Conservation (phyloP, 2,797 vertebrate species). For the Xenopus petersii region DNA sequence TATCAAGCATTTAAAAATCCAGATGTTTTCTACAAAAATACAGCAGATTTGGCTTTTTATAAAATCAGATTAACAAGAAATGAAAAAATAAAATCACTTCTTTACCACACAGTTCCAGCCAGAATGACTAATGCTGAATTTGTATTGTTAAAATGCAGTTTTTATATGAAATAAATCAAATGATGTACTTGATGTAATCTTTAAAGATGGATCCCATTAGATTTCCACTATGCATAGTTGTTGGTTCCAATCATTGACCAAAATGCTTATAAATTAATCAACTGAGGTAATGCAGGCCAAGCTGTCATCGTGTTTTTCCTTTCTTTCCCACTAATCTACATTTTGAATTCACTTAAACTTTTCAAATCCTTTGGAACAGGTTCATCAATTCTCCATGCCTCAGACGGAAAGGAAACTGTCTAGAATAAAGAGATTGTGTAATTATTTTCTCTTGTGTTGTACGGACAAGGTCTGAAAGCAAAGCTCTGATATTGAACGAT, state of each 20-base stretch:
- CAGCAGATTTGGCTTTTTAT: slow-evolving; percentile 64
- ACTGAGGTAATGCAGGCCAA: slow-evolving; percentile 61
- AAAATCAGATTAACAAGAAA: slow-evolving; percentile 68
- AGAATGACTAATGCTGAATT: slow-evolving; percentile 72
- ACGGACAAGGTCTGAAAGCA: slow-evolving; percentile 14
- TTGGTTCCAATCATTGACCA: slow-evolving; percentile 75
- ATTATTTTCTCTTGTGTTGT: slow-evolving; percentile 23
- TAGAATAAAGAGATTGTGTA: slow-evolving; percentile 26
- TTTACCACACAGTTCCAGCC: slow-evolving; percentile 68
- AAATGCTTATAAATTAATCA: slow-evolving; percentile 71
- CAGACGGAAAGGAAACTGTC: slow-evolving; percentile 22
- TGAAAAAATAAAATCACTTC: slow-evolving; percentile 60
- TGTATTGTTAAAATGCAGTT: slow-evolving; percentile 68
- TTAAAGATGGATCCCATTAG: slow-evolving; percentile 72
- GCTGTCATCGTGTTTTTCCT: slow-evolving; percentile 59
- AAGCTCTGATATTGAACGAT: not conserved
- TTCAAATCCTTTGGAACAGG: slow-evolving; percentile 58
- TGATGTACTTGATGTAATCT: slow-evolving; percentile 66
- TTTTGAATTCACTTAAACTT: slow-evolving; percentile 66
- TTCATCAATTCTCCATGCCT: slow-evolving; percentile 58
- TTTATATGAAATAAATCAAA: slow-evolving; percentile 73
- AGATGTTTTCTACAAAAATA: slow-evolving; percentile 60
- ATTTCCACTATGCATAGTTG: slow-evolving; percentile 63
- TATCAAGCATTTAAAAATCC: slow-evolving; percentile 53
- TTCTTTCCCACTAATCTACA: slow-evolving; percentile 59